Conservation (phyloP, 2,888 invertebrate genomes). For the Spilarctia lutea region DNA sequence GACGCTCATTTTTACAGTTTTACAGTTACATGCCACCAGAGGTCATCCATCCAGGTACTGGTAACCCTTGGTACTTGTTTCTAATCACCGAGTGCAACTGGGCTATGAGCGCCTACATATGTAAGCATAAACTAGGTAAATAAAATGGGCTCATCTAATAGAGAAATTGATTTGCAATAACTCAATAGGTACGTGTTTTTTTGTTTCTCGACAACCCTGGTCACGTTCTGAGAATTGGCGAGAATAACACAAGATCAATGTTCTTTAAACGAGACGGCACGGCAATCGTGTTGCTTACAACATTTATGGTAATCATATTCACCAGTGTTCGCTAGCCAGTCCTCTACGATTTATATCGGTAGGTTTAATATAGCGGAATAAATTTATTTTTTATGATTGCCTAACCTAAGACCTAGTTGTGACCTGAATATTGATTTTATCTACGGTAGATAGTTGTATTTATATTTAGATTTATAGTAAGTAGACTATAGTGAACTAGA, state of each 20-base stretch:
- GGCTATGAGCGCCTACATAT: too few species aligned
- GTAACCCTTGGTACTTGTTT: too few species aligned
- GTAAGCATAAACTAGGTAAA: background rate
- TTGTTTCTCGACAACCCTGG: slow-evolving; percentile 20
- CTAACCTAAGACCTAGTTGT: background rate
- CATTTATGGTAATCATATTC: slow-evolving; percentile 42
- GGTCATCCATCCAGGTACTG: too few species aligned
- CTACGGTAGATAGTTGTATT: background rate
- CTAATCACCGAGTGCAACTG: too few species aligned
- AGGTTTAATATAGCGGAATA: background rate
- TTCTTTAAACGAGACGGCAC: slow-evolving; percentile 43
- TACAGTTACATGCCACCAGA: too few species aligned
- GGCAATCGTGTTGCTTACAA: slow-evolving; percentile 33
- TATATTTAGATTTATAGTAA: background rate
- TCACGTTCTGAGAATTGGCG: slow-evolving; percentile 35
- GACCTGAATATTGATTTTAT: background rate
- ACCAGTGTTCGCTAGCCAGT: slow-evolving; percentile 9
- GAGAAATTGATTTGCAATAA: background rate
- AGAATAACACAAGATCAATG: slow-evolving; percentile 50
- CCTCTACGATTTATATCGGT: background rate
- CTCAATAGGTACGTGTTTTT: background rate
- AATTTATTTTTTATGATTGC: background rate
- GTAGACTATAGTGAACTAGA: background rate
- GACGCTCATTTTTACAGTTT: too few species aligned
- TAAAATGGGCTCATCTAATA: background rate